Conservation (phyloP, 2,888 invertebrate species). For the Tholera decimalis region DNA sequence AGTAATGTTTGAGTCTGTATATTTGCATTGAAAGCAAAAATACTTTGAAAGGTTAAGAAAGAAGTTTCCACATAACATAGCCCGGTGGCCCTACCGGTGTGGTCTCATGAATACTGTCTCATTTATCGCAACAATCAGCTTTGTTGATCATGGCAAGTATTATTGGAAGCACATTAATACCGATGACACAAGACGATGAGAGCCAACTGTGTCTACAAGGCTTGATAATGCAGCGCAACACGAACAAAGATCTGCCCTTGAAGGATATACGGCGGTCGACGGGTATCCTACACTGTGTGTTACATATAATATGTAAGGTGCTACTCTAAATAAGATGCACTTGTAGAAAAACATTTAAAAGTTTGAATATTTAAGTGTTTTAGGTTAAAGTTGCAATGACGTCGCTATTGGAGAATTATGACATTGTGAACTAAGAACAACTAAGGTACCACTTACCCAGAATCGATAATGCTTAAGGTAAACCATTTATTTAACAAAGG, state of each 20-base stretch:
- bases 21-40: conserved; percentile 50
- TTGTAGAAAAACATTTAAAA: conserved; percentile 70
- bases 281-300: conserved; percentile 62
- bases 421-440: neutral
- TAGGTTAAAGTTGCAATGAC: conserved; percentile 22
- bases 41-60: conserved; percentile 48
- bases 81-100: conserved; percentile 79
- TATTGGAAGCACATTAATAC: conserved; percentile 89
- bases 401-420: conserved; percentile 34
- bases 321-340: conserved; percentile 75
- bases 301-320: conserved; percentile 32
- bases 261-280: conserved; percentile 73
- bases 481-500: neutral
- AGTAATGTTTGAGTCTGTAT: conserved; percentile 41
- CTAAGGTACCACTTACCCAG: conserved; percentile 6
- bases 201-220: conserved; percentile 89
- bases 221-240: conserved; percentile 81
- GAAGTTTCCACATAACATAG: conserved; percentile 47
- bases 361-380: conserved; percentile 57
- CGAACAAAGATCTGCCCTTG: conserved; percentile 87
- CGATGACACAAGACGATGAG: conserved; percentile 89
- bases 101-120: conserved; percentile 84
- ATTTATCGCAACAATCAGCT: conserved; percentile 85
- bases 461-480: conserved; percentile 2
- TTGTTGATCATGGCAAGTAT: conserved; percentile 86